Conservation (phyloP, 2,797 vertebrate genomes). For the Chloroceryle amazona region DNA sequence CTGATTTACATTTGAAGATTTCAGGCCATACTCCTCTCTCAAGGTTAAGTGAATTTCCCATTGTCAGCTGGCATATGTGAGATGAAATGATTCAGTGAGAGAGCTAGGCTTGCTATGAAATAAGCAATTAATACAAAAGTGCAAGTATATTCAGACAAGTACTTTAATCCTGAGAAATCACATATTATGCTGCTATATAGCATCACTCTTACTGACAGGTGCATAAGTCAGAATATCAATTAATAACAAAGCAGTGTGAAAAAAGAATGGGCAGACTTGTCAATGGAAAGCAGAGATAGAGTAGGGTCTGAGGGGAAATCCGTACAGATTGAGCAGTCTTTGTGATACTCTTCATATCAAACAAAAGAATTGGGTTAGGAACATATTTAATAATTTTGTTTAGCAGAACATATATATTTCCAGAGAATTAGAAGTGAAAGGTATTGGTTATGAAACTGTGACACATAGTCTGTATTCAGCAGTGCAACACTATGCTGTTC, state of each 20-base stretch:
- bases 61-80: not conserved
- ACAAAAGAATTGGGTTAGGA: not conserved
- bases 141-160: not conserved
- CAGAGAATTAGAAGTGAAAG: not conserved
- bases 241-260: not conserved
- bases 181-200: not conserved
- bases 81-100: not conserved
- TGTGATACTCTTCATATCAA: not conserved
- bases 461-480: not conserved
- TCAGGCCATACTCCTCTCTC: not conserved
- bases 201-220: conserved; percentile 9
- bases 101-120: not conserved
- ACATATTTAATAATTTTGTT: not conserved
- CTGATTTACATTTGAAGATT: conserved; percentile 19
- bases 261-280: not conserved
- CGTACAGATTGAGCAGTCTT: not conserved
- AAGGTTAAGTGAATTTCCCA: conserved; percentile 19
- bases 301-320: not conserved
- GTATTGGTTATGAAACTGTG: not conserved
- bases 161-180: conserved; percentile 7
- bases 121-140: conserved; percentile 46
- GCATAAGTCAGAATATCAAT: conserved; percentile 21
- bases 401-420: not conserved
- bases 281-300: not conserved
- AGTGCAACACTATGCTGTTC: not conserved